A percentile compares a stretch with the other conserved stretches of the same genome.
These are phyloP conservation scores for Dysidea cf. avara DNA, from an alignment of 37 sponge, comb jelly and placozoan genomes.

Conservation along the genomic window DNA sequence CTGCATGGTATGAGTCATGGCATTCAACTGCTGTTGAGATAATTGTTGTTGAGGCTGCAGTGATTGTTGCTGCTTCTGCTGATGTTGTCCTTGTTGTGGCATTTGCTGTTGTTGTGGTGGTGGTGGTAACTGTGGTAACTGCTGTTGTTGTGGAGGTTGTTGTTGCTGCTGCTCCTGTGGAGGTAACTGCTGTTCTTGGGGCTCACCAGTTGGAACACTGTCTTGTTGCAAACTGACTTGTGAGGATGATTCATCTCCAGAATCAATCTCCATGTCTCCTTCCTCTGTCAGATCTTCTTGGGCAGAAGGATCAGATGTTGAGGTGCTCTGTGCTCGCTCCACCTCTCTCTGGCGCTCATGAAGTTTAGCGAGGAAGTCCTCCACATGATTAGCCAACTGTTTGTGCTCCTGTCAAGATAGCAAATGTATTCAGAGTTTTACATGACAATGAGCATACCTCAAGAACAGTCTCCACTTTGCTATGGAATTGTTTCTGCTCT, in stretches of 20 bases:
- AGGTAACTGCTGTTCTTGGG: too few relatives aligned
- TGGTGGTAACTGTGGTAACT: too few relatives aligned
- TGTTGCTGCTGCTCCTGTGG: too few relatives aligned
- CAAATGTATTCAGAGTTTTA: neutral
- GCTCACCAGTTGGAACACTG: too few relatives aligned
- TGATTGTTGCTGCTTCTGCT: too few relatives aligned
- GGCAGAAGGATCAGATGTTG: slow-evolving; percentile 69
- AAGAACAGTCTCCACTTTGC: slow-evolving; percentile 13
- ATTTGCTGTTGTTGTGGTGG: too few relatives aligned
- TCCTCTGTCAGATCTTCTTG: slow-evolving; percentile 74
- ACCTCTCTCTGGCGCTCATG: slow-evolving; percentile 35
- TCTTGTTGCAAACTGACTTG: too few relatives aligned
- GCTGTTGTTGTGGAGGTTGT: too few relatives aligned
- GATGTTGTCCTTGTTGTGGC: too few relatives aligned
- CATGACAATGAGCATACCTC: slow-evolving; percentile 4
- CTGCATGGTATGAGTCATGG: too few relatives aligned
- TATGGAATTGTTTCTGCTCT: neutral
- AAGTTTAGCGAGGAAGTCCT: slow-evolving; percentile 30
- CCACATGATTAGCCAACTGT: slow-evolving; percentile 8
- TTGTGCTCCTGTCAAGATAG: slow-evolving; percentile 42
- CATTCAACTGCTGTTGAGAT: too few relatives aligned
- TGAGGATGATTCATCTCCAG: slow-evolving; percentile 13
- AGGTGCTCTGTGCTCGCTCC: slow-evolving; percentile 63
- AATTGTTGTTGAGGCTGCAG: too few relatives aligned
- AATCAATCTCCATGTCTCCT: slow-evolving; percentile 91